A percentile compares a stretch with the other conserved stretches of the same genome.
phyloP scores from a whole-genome alignment of 2,797 vertebrate genomes.

The Spinus olivaceus region DNA sequence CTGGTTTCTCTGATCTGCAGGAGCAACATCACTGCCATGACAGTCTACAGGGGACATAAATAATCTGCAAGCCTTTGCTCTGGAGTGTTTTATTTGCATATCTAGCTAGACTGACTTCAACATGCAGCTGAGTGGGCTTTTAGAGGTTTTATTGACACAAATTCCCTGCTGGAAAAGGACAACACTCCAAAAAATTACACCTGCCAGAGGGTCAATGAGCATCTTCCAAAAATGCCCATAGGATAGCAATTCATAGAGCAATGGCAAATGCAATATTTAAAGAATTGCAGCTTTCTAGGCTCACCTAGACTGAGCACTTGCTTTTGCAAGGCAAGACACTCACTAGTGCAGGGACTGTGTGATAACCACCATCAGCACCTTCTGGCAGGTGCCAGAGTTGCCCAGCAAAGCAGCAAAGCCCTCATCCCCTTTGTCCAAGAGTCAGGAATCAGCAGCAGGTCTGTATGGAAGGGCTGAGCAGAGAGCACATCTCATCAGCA shows the following conservation, averaged over 20 bases:
- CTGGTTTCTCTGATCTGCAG: not conserved
- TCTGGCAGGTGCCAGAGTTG: not conserved
- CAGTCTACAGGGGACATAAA: not conserved
- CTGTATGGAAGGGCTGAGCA: not conserved
- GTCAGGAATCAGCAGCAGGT: not conserved
- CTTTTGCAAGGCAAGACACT: not conserved
- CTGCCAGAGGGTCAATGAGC: not conserved
- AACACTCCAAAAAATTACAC: not conserved
- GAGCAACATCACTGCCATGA: not conserved
- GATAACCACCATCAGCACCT: not conserved
- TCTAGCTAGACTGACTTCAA: not conserved
- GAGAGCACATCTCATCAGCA: accelerated
- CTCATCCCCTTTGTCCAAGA: not conserved
- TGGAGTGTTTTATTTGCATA: not conserved
- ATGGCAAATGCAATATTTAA: not conserved
- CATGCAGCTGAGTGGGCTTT: not conserved
- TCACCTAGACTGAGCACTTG: not conserved
- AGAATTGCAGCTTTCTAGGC: not conserved
- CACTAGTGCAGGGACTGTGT: not conserved
- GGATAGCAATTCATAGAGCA: not conserved
- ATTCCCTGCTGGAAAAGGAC: not conserved
- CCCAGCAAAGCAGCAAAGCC: not conserved
- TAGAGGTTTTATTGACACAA: not conserved
- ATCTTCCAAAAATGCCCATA: not conserved
- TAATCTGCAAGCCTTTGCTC: not conserved